Percentiles rank a stretch among this genome's conserved stretches.
Evolutionary conservation across 2,888 invertebrate genomes (phyloP).

Genomic region (Eudemis profundana): DNA sequence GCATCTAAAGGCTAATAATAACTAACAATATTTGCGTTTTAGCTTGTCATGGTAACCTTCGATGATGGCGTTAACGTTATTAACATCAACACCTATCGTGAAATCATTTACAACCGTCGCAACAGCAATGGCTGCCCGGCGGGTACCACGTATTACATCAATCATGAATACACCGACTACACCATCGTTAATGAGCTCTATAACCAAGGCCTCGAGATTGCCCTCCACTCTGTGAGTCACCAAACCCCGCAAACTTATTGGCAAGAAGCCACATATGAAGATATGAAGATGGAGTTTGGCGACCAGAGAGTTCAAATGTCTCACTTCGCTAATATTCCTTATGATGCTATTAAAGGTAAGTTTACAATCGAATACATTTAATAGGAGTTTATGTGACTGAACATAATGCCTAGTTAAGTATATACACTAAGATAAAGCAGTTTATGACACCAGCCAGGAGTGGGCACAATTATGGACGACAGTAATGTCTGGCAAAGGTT

Average conservation of each 20-base stretch:
- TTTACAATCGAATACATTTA: no score
- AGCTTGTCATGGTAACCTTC: slow-evolving; percentile 89
- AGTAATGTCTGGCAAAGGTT: no score
- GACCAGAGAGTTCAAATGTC: slow-evolving; percentile 83
- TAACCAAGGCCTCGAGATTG: slow-evolving; percentile 87
- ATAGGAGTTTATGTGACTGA: no score
- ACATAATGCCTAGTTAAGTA: no score
- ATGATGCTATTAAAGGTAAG: slow-evolving; percentile 66
- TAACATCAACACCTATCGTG: slow-evolving; percentile 84
- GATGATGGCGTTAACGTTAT: slow-evolving; percentile 86
- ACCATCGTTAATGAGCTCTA: slow-evolving; percentile 86
- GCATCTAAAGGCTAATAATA: no score
- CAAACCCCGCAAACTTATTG: slow-evolving; percentile 83
- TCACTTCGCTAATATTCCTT: slow-evolving; percentile 83
- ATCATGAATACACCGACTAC: slow-evolving; percentile 91
- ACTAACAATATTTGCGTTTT: not conserved
- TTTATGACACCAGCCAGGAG: no score
- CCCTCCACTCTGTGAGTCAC: slow-evolving; percentile 88
- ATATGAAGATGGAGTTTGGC: slow-evolving; percentile 84
- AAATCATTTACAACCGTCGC: slow-evolving; percentile 75
- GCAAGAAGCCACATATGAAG: slow-evolving; percentile 82
- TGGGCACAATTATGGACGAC: no score
- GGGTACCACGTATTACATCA: slow-evolving; percentile 88
- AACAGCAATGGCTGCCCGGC: slow-evolving; percentile 88
- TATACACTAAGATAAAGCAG: no score